Evolutionary conservation across 35 echinoderm and acorn worm species (phyloP), one percentile per base, ranked within the genome.

Genomic region (Lytechinus pictus): DNA sequence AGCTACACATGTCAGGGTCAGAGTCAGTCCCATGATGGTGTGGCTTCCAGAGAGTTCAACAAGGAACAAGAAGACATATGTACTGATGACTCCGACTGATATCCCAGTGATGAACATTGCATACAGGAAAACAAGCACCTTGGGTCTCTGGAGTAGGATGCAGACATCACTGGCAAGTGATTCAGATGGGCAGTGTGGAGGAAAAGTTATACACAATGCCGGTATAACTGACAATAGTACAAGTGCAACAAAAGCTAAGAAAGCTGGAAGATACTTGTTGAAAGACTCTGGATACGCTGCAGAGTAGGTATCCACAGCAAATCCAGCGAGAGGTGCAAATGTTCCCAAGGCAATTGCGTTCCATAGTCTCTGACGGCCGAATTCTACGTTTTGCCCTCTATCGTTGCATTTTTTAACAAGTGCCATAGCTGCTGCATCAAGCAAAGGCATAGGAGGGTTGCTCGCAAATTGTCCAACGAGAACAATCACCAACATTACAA

Each of bases 351-450:
- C 97, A 21, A 98, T 33, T 44, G 72, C 97, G 11, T 96, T 96
- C 97, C 97, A 98, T 14, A 98, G 52, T 61, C 97, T 29, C 86
- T 98, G 97, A 53, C 95, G 95, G 8, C 97, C 97, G 87, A 96
- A 98, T 44, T 96, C 97, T 13, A 89, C 95, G 5, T 86, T 86
- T 29, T 89, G 94, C 28, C 96, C 94, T 54, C 89, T 86, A 52
- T 95, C 90, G 10, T 96, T 53, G 11, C 94, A 86, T 56, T 95
- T 93, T 28, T 95, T 57, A 6, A 96, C 94, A 58, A 95, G 91
- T 21, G 94, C 54, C 56, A 95, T 94, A 1, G 95, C 94, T 4
- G 94, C 87, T 53, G 96, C 52, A 94, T 97, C 91, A 1, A 97
- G 57, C 11, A 92, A 87, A 7, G 94, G 87, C 21, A 92, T 51